phyloP scores from a whole-genome alignment of 2,888 invertebrate species.

The Ectemnius continuus region DNA sequence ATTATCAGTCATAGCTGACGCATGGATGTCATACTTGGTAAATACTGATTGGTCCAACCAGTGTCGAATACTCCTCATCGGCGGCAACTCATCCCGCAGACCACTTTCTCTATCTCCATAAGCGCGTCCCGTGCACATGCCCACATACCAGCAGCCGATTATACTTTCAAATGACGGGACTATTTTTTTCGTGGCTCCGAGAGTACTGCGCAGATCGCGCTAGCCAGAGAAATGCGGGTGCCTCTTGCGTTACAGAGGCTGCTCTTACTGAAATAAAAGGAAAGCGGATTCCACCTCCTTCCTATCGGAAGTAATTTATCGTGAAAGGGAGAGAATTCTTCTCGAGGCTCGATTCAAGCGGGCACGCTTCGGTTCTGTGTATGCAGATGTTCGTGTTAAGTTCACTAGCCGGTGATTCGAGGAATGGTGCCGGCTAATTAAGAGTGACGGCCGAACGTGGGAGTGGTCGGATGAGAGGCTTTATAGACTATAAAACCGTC shows the following conservation, averaged over 20 bases:
- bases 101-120: constrained; percentile 4
- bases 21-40: too few relatives aligned
- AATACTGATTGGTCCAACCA: too few relatives aligned
- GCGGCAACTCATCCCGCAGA: neutral
- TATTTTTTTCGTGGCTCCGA: neutral
- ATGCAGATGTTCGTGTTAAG: too few relatives aligned
- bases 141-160: neutral
- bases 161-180: constrained; percentile 4
- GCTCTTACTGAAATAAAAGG: neutral
- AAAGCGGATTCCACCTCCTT: constrained; percentile 5
- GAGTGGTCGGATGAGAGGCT: constrained; percentile 22
- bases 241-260: neutral
- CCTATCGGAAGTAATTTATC: constrained; percentile 5
- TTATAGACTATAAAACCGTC: too few relatives aligned
- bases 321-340: constrained; percentile 6
- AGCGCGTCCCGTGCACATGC: neutral
- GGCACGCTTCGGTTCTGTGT: neutral
- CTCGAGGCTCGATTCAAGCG: neutral
- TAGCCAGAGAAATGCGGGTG: neutral
- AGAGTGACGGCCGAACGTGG: constrained; percentile 42
- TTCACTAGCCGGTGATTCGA: constrained; percentile 9
- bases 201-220: neutral
- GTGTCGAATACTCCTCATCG: too few relatives aligned
- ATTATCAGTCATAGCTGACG: too few relatives aligned
- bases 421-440: constrained; percentile 27